Percentiles rank a stretch among this genome's conserved stretches.
Conservation (phyloP, 2,797 vertebrate species). For the Mus minutoides region DNA sequence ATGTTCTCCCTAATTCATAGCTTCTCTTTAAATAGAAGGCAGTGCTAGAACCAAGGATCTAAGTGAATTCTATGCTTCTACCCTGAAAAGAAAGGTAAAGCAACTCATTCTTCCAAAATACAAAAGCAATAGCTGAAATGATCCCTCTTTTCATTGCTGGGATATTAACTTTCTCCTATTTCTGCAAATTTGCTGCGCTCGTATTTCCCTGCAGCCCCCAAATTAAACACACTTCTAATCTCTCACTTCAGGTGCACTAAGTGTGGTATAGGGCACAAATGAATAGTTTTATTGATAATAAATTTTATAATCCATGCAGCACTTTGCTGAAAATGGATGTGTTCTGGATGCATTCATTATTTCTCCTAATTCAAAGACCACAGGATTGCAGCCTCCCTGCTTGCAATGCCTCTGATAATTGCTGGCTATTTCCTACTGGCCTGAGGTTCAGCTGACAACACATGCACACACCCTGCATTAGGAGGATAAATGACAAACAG, state of each 20-base stretch:
- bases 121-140: constrained; percentile 65
- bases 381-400: constrained; percentile 58
- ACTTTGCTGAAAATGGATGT: constrained; percentile 75
- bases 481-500: constrained; percentile 61
- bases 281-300: constrained; percentile 82
- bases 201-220: constrained; percentile 68
- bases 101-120: constrained; percentile 45
- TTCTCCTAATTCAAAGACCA: constrained; percentile 75
- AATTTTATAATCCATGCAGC: constrained; percentile 75
- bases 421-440: constrained; percentile 62
- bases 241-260: constrained; percentile 80
- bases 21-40: constrained; percentile 37
- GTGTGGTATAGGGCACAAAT: constrained; percentile 69
- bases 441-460: background rate
- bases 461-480: constrained; percentile 47
- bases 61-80: constrained; percentile 39
- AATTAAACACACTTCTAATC: constrained; percentile 79
- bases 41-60: constrained; percentile 42
- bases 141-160: constrained; percentile 27
- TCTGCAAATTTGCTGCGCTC: constrained; percentile 53
- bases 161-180: constrained; percentile 61
- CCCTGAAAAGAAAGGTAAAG: constrained; percentile 35
- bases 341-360: constrained; percentile 70
- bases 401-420: constrained; percentile 59
- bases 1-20: background rate